Evolutionary conservation across 2,113 vertebrate species (phyloP), one percentile per base, ranked within the genome.

Genomic region (Melanerpes aurifrons): DNA sequence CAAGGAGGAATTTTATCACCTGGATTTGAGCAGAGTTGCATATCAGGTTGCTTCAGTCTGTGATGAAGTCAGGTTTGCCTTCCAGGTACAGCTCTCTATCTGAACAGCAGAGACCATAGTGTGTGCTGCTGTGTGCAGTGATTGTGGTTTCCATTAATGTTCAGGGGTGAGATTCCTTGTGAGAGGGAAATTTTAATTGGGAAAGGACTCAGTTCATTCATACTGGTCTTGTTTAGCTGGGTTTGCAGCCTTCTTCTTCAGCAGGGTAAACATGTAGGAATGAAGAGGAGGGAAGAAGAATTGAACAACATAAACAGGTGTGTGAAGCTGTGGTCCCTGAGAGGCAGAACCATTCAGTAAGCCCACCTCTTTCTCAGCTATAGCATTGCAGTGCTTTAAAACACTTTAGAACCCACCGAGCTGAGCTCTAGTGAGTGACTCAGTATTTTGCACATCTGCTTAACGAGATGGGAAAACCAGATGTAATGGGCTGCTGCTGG

Each of bases 391-490:
- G 59, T 47, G 68, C 59, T 92, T 72, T 76, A 89, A 66, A 53
- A 25, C 22, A 82, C 84, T 73, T 69, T 70, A 89, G 56, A 93
- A 47, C 70, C 74, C 71, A 56, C 57, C 45, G n/a, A 48, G 45
- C 19, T 82, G 25, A 81, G 54, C 69, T 87, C 48, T 62, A 3
- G 22, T 82, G 32, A 2, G 4, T 6, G 3, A 53, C 31, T 25
- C 40, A 57, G 57, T 68, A 54, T 78, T 96, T 86, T 89, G 75
- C 69, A 78, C 85, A 90, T 94, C 79, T 91, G 96, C 66, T 81
- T 66, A 74, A 85, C 62, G 87, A 74, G 85, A 81, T 59, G 62
- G 70, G 54, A 81, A 91, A 94, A 78, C 24, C 69, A 91, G 79
- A 81, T 32, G 87, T 62, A 78, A 40, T 3, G 3, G 73, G 74